Base-by-base conservation (phyloP, 2,113 vertebrate species). In the Rhizomys pruinosus region DNA sequence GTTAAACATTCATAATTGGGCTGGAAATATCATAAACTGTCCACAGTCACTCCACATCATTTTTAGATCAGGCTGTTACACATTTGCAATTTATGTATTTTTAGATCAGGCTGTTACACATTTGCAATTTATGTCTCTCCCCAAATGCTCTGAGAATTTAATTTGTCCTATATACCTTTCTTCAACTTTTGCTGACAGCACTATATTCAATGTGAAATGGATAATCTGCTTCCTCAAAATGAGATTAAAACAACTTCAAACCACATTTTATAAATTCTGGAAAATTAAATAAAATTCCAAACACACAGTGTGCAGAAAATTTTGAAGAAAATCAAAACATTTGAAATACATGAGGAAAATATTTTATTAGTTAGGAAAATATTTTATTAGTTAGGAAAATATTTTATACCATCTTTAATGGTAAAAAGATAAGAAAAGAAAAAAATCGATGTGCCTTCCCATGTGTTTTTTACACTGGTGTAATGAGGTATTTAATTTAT, bases 401-500 rank as follows among this genome's bases (percentile, higher is more conserved):
- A 66, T 0, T 7, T 34, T 80, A 3, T 5, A 66, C 22, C 52
- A 47, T 44, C 1, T 73, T 86, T 82, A 71, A 20, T 76, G 11
- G 15, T 47, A 71, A 85, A 63, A 39, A 29, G 37, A 32, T 20
- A n/a, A 17, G 16, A 39, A 11, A 80, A 73, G n/a, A n/a, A 17
- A 68, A 52, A 11, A 52, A 11, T 52, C 11, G 47, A 1, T 57
- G 2, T 78, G 20, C 10, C 4, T 93, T 85, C 12, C 2, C 16
- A 34, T 16, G 57, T 1, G 15, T 84, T 3, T 11, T 90, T 64
- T 47, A 74, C 29, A 69, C 13, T 19, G 84, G 16, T 80, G n/a
- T 12, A 44, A 39, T 0, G 8, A 23, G 63, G 0, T 3, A 13
- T 23, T 25, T 16, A 74, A 34, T 0, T 86, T 89, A 42, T 42